Evolutionary conservation across 1,140 invertebrate species (phyloP).

Genomic region (Oryctes rhinoceros): DNA sequence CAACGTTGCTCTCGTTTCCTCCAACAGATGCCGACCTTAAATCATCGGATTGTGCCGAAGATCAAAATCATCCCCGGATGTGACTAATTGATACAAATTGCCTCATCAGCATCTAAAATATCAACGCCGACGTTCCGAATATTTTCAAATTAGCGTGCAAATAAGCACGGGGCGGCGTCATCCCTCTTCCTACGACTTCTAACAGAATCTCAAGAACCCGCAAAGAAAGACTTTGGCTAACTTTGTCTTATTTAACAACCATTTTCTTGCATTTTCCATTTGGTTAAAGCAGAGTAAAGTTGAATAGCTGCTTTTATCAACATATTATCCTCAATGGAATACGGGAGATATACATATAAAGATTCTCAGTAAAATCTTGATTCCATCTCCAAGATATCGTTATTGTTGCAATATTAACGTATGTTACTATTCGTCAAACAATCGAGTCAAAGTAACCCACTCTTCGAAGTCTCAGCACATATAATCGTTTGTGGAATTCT

Average conservation of each 20-base stretch:
- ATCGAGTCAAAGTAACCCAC: too few species aligned
- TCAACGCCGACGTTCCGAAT: background rate
- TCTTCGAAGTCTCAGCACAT: too few species aligned
- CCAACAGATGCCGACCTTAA: constrained; percentile 12
- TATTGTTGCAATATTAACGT: too few species aligned
- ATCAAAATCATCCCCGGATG: constrained; percentile 17
- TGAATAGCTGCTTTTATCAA: too few species aligned
- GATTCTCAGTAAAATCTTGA: too few species aligned
- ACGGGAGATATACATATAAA: too few species aligned
- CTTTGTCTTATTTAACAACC: too few species aligned
- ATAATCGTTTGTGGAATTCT: too few species aligned
- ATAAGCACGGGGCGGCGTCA: background rate
- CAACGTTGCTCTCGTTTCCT: background rate
- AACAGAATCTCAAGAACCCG: background rate
- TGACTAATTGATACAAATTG: constrained; percentile 22
- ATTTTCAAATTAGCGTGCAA: constrained; percentile 5
- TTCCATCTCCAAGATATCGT: too few species aligned
- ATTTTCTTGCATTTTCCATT: background rate
- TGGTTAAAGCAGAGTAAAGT: background rate
- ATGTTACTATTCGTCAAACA: too few species aligned
- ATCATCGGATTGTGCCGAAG: constrained; percentile 20
- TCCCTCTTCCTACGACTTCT: background rate
- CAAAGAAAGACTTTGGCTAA: background rate
- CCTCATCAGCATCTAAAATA: background rate
- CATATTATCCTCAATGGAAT: too few species aligned